These are phyloP conservation scores for Semicossyphus pulcher DNA, from an alignment of 2,113 vertebrate genomes.

Conservation along the genomic window DNA sequence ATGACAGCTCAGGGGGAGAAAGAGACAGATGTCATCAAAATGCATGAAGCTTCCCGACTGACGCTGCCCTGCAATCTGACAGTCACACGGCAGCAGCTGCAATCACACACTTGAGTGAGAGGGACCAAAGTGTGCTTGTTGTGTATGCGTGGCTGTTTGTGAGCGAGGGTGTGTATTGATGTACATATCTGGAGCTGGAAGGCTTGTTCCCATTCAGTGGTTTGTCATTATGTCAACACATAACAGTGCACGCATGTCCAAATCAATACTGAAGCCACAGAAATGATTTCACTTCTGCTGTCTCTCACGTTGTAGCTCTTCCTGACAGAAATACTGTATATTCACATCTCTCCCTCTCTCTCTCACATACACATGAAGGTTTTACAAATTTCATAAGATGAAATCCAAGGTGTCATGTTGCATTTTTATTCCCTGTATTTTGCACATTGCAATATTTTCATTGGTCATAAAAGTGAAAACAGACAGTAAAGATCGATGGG, in stretches of 20 bases:
- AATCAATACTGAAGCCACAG: conserved; percentile 35
- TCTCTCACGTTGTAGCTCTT: not conserved
- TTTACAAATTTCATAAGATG: not conserved
- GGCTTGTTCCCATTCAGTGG: conserved; percentile 42
- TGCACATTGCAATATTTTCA: no score
- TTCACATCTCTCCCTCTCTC: not conserved
- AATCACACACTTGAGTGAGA: conserved; percentile 50
- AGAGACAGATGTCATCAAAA: conserved; percentile 66
- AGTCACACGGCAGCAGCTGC: conserved; percentile 49
- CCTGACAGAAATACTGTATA: not conserved
- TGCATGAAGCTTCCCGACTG: conserved; percentile 55
- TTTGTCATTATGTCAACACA: conserved; percentile 54
- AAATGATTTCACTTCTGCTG: conserved; percentile 19
- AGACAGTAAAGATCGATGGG: no score
- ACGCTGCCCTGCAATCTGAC: conserved; percentile 58
- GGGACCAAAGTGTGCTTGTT: conserved; percentile 21
- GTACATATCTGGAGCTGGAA: conserved; percentile 14
- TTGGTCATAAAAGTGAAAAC: no score
- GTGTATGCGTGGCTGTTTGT: not conserved
- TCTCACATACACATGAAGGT: not conserved
- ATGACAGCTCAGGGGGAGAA: conserved; percentile 10
- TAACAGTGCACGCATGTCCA: conserved; percentile 37
- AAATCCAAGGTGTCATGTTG: not conserved
- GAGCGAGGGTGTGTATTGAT: not conserved
- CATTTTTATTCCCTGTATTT: not conserved